Conservation (phyloP, 92 coral and sea anemone species). For the Porites divaricata region DNA sequence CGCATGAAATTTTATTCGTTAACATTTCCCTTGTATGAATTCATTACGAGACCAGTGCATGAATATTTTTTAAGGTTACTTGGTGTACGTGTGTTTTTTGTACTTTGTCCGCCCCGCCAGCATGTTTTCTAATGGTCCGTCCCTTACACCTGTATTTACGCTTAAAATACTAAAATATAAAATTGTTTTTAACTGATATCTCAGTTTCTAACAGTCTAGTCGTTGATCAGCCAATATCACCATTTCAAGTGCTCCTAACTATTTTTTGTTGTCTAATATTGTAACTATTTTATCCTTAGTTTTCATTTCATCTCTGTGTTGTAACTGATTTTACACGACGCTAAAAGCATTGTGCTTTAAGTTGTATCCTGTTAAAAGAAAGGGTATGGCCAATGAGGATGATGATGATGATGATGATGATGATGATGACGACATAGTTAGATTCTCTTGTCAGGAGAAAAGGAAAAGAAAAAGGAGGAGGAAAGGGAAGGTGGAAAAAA, state of each 20-base stretch:
- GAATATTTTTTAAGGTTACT: no score
- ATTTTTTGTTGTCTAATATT: not conserved
- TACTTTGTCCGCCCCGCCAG: not conserved
- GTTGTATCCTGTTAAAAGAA: not conserved
- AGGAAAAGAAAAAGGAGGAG: no score
- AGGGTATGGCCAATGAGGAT: not conserved
- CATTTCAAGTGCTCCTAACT: not conserved
- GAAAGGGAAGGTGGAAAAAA: no score
- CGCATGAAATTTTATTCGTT: not conserved
- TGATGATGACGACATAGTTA: no score
- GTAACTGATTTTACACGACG: not conserved
- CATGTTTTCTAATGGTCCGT: not conserved
- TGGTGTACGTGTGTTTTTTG: no score
- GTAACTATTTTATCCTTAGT: not conserved
- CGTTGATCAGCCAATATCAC: not conserved
- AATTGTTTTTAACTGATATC: not conserved
- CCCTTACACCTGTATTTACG: not conserved
- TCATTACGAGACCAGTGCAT: no score
- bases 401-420: no score
- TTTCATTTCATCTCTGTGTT: not conserved
- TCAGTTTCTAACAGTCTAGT: not conserved
- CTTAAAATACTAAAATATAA: not conserved
- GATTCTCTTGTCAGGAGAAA: no score
- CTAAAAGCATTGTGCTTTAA: not conserved
- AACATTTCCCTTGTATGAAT: no score